Base-by-base conservation (phyloP, 1,140 invertebrate genomes). In the Drosophila cardini region DNA sequence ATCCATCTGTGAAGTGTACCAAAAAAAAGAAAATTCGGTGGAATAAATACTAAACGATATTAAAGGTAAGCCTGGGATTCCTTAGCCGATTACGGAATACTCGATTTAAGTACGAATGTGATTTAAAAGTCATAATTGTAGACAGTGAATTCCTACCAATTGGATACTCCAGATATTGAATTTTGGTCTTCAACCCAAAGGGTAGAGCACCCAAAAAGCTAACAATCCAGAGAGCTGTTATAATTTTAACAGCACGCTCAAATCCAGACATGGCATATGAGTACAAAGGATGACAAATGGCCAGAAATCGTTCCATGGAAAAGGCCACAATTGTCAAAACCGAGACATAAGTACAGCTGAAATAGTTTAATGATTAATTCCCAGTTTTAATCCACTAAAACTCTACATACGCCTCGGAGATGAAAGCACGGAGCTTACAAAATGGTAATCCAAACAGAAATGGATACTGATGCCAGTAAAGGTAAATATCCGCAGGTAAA, bases 401-500 rank as follows among this genome's bases (percentile, higher is more conserved):
- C 8, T n/a, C 5, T 42, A 95, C 95, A 96, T 92, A 96, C 96
- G 95, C 95, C 94, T 98, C 97, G 3, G 96, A 96, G 18, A 98
- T 94, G 53, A 98, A 95, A 0, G 96, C 96, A 48, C 97, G 94
- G 46, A 97, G 93, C 92, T 97, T 97, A 93, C 98, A 98, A 76
- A 98, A 95, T 2, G 94, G 93, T 43, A 95, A 93, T 0, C 97
- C 97, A 50, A 98, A 94, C 38, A 94, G 93, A 96, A 97, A 98
- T 0, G 98, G 98, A 93, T 98, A 99, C 90, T 98, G 97, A 91
- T 98, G 96, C 97, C 97, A 98, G 84, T 97, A 97, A 0, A 96
- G 93, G 62, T 96, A 96, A 4, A 98, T 93, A 85, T 99, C 98
- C 84, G 97, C 95, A 0, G 98, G 98, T 46, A 98, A 93, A 73